Conservation (phyloP, 2,113 vertebrate genomes). For the Salminus brasiliensis region DNA sequence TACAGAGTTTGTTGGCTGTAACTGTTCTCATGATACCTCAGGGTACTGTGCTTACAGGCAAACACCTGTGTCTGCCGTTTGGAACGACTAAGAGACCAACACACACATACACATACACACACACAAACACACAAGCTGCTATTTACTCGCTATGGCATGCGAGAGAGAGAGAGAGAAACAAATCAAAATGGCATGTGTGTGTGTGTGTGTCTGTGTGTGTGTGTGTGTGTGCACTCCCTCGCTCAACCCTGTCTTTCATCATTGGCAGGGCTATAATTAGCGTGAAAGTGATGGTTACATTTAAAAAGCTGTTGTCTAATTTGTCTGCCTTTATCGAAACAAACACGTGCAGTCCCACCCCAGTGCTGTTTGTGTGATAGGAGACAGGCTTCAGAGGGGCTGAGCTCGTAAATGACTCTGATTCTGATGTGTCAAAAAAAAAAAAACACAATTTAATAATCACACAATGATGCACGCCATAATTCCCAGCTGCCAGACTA, state of each 20-base stretch:
- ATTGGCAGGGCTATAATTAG: constrained; percentile 74
- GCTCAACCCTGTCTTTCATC: constrained; percentile 70
- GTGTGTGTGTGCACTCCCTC: constrained; percentile 12
- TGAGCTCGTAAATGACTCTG: constrained; percentile 65
- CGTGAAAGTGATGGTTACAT: constrained; percentile 71
- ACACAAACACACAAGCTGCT: constrained; percentile 36
- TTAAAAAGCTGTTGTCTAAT: constrained; percentile 76
- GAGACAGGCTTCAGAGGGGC: constrained; percentile 27
- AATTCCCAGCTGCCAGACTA: constrained; percentile 48
- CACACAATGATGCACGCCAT: constrained; percentile 71
- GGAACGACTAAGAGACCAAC: constrained; percentile 24
- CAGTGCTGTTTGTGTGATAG: constrained; percentile 55
- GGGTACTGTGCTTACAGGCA: constrained; percentile 55
- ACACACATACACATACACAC: constrained; percentile 20
- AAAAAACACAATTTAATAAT: constrained; percentile 68
- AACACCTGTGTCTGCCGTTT: constrained; percentile 68
- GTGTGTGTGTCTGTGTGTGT: constrained; percentile 38
- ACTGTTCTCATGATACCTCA: constrained; percentile 59
- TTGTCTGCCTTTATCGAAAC: constrained; percentile 81
- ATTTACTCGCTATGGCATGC: constrained; percentile 62
- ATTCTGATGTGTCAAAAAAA: constrained; percentile 59
- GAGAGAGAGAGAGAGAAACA: constrained; percentile 65
- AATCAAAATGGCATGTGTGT: constrained; percentile 59
- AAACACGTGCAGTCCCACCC: constrained; percentile 76
- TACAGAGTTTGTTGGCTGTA: constrained; percentile 58